These are phyloP conservation scores for Lycia hirtaria DNA, from an alignment of 2,888 invertebrate species.

Conservation along the genomic window DNA sequence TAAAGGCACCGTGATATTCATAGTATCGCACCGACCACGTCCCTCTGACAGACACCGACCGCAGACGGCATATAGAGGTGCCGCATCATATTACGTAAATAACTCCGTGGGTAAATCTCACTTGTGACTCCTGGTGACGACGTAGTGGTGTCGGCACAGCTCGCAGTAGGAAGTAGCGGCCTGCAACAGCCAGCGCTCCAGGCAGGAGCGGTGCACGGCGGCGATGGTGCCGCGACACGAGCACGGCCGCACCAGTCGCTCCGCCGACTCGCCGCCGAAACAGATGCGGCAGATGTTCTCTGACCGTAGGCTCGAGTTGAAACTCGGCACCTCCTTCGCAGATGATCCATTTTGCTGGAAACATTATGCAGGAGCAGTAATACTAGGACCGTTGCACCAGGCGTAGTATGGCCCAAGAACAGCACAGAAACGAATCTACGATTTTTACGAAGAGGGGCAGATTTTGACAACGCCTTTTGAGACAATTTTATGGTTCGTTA, in stretches of 20 bases:
- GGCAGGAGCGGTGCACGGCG: constrained; percentile 77
- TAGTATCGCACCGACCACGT: too few relatives aligned
- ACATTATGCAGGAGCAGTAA: background rate
- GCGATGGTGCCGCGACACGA: constrained; percentile 79
- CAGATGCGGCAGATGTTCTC: constrained; percentile 81
- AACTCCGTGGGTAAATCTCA: constrained; percentile 40
- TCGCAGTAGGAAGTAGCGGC: constrained; percentile 80
- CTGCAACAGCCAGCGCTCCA: constrained; percentile 81
- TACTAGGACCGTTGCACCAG: too few relatives aligned
- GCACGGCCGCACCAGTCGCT: constrained; percentile 79
- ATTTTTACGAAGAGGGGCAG: too few relatives aligned
- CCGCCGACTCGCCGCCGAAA: constrained; percentile 78
- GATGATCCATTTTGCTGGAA: constrained; percentile 40
- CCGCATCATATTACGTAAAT: too few relatives aligned
- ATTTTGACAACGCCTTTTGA: too few relatives aligned
- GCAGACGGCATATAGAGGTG: too few relatives aligned
- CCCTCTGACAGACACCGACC: too few relatives aligned
- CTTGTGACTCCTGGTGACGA: constrained; percentile 78
- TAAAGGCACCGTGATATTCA: too few relatives aligned
- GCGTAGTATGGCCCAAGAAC: too few relatives aligned
- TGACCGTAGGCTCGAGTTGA: constrained; percentile 60
- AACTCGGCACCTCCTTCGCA: constrained; percentile 62
- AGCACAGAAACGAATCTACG: too few relatives aligned
- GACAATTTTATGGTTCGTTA: too few relatives aligned
- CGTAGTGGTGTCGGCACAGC: constrained; percentile 77